phyloP scores from a whole-genome alignment of 2,888 invertebrate genomes.

The Microctonus aethiopoides region DNA sequence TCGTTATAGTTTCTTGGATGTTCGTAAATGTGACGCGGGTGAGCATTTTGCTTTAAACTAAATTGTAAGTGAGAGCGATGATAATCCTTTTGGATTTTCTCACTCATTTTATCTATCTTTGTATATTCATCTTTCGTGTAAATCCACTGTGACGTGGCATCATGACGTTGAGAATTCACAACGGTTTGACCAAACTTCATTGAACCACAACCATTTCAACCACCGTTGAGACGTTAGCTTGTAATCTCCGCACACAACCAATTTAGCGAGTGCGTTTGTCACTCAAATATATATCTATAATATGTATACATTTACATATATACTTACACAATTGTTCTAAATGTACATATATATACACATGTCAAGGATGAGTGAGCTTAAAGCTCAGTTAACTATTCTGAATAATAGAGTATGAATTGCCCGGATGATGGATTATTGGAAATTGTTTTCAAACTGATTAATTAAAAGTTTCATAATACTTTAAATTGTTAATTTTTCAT shows the following conservation, averaged over 20 bases:
- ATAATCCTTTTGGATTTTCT: no score
- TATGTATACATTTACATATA: no score
- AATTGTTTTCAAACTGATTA: not conserved
- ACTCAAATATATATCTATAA: not conserved
- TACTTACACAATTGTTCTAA: no score
- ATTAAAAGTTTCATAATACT: not conserved
- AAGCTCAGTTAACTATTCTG: not conserved
- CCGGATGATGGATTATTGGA: not conserved
- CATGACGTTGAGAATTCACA: not conserved
- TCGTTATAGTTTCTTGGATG: not conserved
- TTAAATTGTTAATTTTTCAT: not conserved
- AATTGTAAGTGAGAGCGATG: no score
- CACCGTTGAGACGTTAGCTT: not conserved
- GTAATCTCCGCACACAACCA: not conserved
- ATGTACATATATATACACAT: no score
- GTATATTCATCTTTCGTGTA: no score
- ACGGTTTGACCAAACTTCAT: not conserved
- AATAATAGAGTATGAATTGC: not conserved
- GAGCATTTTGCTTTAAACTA: slow-evolving; percentile 17
- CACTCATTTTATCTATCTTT: no score
- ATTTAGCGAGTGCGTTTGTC: not conserved
- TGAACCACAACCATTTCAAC: not conserved
- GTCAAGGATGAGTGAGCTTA: not conserved
- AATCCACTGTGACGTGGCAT: no score
- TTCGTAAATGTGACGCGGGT: not conserved